Evolutionary conservation across 2,797 vertebrate species (phyloP).

Genomic region (Melanogrammus aeglefinus): DNA sequence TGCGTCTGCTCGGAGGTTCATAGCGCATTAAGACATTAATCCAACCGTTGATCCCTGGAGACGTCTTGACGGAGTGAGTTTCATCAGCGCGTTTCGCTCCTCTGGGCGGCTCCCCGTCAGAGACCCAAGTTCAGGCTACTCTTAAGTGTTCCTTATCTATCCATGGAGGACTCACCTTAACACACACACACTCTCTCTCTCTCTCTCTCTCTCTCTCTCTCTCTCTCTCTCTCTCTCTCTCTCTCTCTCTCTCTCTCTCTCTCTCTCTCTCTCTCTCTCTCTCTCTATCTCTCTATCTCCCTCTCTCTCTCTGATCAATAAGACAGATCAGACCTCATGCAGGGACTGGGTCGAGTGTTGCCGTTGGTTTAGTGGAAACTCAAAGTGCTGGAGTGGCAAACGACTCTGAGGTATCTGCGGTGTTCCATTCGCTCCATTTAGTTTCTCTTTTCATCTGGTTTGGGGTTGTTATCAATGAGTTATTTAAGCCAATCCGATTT

Average conservation of each 20-base stretch:
- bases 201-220: neutral
- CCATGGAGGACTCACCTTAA: neutral
- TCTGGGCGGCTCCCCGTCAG: neutral
- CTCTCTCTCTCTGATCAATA: neutral
- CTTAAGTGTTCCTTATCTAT: neutral
- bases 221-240: neutral
- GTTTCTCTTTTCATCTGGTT: too few relatives aligned
- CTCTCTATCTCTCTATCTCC: too few relatives aligned
- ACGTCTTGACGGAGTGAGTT: neutral
- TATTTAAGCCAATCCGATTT: too few relatives aligned
- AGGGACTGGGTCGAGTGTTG: neutral
- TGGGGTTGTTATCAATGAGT: too few relatives aligned
- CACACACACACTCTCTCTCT: neutral
- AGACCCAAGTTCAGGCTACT: neutral
- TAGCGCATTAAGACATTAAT: neutral
- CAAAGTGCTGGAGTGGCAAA: neutral
- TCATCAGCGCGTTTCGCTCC: neutral
- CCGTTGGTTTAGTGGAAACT: neutral
- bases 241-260: neutral
- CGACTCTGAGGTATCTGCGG: neutral
- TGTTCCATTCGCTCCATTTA: too few relatives aligned
- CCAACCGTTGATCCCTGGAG: neutral
- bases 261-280: neutral
- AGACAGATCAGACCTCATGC: neutral
- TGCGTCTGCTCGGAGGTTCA: neutral